A percentile compares a stretch with the other conserved stretches of the same genome.
Evolutionary conservation across 1,140 invertebrate species (phyloP).

Genomic region (Rhizoglyphus robini): DNA sequence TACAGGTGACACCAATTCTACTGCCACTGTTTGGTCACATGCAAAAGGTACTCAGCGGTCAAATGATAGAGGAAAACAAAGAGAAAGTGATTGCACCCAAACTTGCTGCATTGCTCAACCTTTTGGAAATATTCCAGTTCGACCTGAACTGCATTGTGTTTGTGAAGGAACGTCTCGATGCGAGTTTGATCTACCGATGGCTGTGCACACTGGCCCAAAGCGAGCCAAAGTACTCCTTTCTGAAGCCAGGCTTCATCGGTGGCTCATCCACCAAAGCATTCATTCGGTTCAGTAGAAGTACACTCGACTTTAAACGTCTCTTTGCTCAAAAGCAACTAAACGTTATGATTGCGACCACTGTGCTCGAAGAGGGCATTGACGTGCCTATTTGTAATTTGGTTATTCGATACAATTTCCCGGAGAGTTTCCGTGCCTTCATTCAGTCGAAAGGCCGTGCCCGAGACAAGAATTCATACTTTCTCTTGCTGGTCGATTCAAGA

Average conservation of each 20-base stretch:
- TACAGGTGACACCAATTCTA: background rate
- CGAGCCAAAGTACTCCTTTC: constrained; percentile 21
- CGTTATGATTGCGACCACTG: constrained; percentile 66
- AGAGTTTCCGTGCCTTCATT: constrained; percentile 54
- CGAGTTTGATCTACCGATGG: constrained; percentile 66
- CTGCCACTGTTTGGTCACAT: background rate
- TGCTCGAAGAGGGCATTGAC: constrained; percentile 53
- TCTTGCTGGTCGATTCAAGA: constrained; percentile 29
- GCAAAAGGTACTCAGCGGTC: background rate
- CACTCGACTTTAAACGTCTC: constrained; percentile 31
- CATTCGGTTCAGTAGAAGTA: background rate
- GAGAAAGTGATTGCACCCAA: background rate
- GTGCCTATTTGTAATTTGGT: background rate
- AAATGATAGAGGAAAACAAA: background rate
- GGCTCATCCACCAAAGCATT: background rate
- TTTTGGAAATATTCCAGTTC: background rate
- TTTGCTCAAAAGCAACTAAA: constrained; percentile 89
- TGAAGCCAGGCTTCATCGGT: constrained; percentile 18
- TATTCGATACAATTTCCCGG: constrained; percentile 55
- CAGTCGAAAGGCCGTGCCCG: constrained; percentile 54
- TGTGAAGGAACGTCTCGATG: constrained; percentile 63
- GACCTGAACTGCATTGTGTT: constrained; percentile 63
- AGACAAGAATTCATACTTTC: constrained; percentile 52
- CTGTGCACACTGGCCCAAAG: constrained; percentile 43
- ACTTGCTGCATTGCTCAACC: background rate